Evolutionary conservation across 2,888 invertebrate genomes (phyloP).

Genomic region (Callinectes sapidus): DNA sequence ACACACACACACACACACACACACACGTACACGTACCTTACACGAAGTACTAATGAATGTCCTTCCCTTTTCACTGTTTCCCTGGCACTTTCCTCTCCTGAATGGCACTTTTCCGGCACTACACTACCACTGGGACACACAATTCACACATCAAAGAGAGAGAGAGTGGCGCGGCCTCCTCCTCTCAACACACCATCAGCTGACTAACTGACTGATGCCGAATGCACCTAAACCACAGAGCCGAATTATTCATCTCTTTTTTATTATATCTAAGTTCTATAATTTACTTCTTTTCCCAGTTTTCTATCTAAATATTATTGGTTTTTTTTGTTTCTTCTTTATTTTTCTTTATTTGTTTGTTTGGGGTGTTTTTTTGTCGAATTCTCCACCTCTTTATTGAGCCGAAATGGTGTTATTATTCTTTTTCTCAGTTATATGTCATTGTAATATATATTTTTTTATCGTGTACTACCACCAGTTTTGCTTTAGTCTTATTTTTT

Average conservation of each 20-base stretch:
- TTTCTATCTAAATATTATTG: too few relatives aligned
- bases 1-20: slow-evolving; percentile 15
- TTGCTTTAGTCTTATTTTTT: too few relatives aligned
- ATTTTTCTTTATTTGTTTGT: too few relatives aligned
- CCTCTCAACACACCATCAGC: slow-evolving; percentile 13
- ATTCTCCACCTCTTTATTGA: too few relatives aligned
- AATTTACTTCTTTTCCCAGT: too few relatives aligned
- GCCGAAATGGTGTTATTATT: too few relatives aligned
- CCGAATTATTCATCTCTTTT: not conserved
- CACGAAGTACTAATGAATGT: not conserved
- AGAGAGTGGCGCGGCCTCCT: not conserved
- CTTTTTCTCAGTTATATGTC: too few relatives aligned
- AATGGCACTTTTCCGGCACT: not conserved
- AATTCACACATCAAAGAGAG: not conserved
- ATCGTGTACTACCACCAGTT: too few relatives aligned
- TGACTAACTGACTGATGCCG: not conserved
- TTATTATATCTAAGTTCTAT: too few relatives aligned
- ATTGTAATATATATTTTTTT: too few relatives aligned
- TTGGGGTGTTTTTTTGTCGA: too few relatives aligned
- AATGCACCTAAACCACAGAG: not conserved
- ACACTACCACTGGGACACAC: not conserved
- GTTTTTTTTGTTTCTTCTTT: too few relatives aligned
- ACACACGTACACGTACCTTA: not conserved
- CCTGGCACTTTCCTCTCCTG: not conserved
- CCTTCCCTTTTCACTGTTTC: not conserved